These are phyloP conservation scores for Sylvia borin DNA, from an alignment of 2,797 vertebrate species.

Conservation along the genomic window DNA sequence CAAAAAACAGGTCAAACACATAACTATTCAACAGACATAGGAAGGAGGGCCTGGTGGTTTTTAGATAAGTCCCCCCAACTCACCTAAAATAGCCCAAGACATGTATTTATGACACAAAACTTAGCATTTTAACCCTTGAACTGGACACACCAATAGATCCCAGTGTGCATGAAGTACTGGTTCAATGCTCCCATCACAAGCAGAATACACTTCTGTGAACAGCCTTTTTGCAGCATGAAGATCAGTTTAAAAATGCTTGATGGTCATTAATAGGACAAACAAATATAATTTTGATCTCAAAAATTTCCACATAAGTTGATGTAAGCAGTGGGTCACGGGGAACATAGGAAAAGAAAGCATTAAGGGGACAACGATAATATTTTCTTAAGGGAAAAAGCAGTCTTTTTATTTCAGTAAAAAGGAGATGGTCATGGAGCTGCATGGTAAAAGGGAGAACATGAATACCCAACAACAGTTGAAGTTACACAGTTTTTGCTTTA, in stretches of 20 bases:
- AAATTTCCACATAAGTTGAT: not conserved
- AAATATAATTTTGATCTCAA: not conserved
- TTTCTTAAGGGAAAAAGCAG: not conserved
- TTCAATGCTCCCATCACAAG: not conserved
- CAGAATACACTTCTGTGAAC: not conserved
- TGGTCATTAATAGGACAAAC: not conserved
- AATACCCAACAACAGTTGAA: not conserved
- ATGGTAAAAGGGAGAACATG: not conserved
- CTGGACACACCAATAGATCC: not conserved
- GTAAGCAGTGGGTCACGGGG: fast-evolving
- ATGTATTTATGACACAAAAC: not conserved
- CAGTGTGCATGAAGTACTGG: not conserved
- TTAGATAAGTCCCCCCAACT: not conserved
- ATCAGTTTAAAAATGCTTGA: not conserved
- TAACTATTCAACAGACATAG: not conserved
- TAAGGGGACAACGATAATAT: not conserved
- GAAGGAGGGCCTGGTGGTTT: not conserved
- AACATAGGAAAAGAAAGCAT: not conserved
- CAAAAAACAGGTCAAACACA: not conserved
- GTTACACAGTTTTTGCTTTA: not conserved
- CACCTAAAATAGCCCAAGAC: not conserved
- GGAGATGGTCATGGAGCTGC: not conserved
- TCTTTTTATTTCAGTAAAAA: not conserved
- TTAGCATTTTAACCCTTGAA: not conserved
- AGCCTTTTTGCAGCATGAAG: not conserved